Evolutionary conservation across 2,797 vertebrate species (phyloP).

Genomic region (Potorous gilbertii): DNA sequence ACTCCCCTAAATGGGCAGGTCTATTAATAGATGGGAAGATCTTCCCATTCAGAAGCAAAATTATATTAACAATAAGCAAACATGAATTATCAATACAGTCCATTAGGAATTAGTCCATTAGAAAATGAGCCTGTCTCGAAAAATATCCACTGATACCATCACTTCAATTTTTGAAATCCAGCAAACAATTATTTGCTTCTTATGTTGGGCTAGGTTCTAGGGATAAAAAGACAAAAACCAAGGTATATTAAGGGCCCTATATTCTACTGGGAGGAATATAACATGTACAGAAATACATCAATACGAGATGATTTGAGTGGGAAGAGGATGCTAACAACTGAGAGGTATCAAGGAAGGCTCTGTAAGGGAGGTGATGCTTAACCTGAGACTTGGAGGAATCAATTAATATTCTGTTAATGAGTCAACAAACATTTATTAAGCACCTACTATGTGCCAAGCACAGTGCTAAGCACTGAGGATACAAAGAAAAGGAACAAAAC

Average conservation of each 20-base stretch:
- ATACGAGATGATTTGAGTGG: neutral
- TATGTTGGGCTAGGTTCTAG: neutral
- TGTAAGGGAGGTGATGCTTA: no score
- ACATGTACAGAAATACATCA: neutral
- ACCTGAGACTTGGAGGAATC: neutral
- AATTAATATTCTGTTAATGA: neutral
- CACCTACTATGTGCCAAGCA: neutral
- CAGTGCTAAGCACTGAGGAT: no score
- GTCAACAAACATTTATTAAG: neutral
- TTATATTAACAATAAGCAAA: no score
- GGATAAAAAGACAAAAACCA: neutral
- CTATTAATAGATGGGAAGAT: no score
- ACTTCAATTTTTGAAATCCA: neutral
- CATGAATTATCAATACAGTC: no score
- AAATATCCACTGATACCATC: neutral
- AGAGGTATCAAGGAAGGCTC: neutral
- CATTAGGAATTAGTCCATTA: neutral
- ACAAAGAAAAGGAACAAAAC: no score
- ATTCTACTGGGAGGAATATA: neutral
- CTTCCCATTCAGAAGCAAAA: no score
- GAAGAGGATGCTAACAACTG: neutral
- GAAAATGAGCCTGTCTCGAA: neutral
- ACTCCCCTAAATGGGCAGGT: no score
- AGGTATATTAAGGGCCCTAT: neutral
- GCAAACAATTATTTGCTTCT: neutral